Evolutionary conservation across 2,888 invertebrate genomes (phyloP).

Genomic region (Conchocele bisecta): DNA sequence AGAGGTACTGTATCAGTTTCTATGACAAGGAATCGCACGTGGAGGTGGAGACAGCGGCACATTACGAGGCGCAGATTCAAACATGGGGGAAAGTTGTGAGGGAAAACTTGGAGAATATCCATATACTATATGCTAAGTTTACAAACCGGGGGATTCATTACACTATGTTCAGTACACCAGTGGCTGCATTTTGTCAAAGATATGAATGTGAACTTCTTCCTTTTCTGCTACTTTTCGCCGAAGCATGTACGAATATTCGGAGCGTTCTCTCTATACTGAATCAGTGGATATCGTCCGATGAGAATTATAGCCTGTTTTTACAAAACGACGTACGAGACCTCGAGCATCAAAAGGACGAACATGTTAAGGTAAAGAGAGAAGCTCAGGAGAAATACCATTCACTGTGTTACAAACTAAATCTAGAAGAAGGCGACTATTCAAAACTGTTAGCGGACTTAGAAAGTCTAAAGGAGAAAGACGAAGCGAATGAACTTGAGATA

Average conservation of each 20-base stretch:
- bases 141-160: constrained; percentile 61
- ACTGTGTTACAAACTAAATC: constrained; percentile 68
- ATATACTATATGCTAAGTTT: constrained; percentile 62
- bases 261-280: constrained; percentile 69
- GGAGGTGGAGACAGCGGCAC: constrained; percentile 72
- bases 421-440: constrained; percentile 66
- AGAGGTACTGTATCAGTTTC: constrained; percentile 78
- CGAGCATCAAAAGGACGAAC: constrained; percentile 68
- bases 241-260: constrained; percentile 73
- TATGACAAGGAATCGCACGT: constrained; percentile 69
- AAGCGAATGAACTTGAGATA: constrained; percentile 61
- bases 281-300: constrained; percentile 76
- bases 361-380: constrained; percentile 64
- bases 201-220: constrained; percentile 71
- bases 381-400: constrained; percentile 71
- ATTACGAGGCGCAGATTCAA: constrained; percentile 73
- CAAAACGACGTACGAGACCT: constrained; percentile 72
- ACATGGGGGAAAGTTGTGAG: constrained; percentile 62
- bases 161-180: constrained; percentile 64
- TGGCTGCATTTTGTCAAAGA: constrained; percentile 66
- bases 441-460: constrained; percentile 63
- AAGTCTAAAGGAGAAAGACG: constrained; percentile 66
- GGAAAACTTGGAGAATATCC: constrained; percentile 62
- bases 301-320: constrained; percentile 72
- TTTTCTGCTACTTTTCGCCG: constrained; percentile 75